Evolutionary conservation across 2,888 invertebrate species (phyloP), one percentile per base, ranked within the genome.

Genomic region (Pseudeuparius sepicola): DNA sequence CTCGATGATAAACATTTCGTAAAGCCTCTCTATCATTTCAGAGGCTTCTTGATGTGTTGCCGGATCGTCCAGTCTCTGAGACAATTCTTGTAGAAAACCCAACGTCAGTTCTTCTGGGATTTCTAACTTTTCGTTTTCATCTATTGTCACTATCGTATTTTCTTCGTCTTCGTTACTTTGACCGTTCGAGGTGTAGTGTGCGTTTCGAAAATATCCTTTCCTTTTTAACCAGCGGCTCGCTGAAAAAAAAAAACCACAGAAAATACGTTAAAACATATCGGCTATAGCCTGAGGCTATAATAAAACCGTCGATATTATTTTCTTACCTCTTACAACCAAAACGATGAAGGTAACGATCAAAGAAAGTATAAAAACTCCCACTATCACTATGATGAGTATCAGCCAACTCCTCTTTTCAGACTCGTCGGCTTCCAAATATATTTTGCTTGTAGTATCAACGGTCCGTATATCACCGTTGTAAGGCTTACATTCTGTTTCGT

Each of bases 11-110:
- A 81, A 78, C 32, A 79, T 67, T 56, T 80, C 81, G 50, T 82
- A 82, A 4, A 82, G 62, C 49, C 79, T 76, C 52, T 83, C 81
- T 40, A 84, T 83, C 66, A 79, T 78, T 57, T 81, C 80, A 23
- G 78, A 66, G 2, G 83, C 82, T 53, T 82, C 78, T 34, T 75
- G 71, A 47, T 79, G 80, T 37, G 79, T 76, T 34, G 75, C 72
- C 0, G 82, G 82, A 53, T 77, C 78, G 47, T 80, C 78, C 4
- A 84, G 56, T 49, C 75, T 73, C 45, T 76, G 74, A 36, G 76
- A 68, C 10, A 84, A 61, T 43, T 74, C 73, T 46, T 73, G 75
- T 39, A 84, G 60, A 31, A 83, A 67, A 49, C 84, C 83, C 46
- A 77, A 73, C 1, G 82, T 81, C 28, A 84, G 54, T 55, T 82